Base-by-base conservation (phyloP, 2,113 vertebrate species). In the Thamnophis sirtalis region DNA sequence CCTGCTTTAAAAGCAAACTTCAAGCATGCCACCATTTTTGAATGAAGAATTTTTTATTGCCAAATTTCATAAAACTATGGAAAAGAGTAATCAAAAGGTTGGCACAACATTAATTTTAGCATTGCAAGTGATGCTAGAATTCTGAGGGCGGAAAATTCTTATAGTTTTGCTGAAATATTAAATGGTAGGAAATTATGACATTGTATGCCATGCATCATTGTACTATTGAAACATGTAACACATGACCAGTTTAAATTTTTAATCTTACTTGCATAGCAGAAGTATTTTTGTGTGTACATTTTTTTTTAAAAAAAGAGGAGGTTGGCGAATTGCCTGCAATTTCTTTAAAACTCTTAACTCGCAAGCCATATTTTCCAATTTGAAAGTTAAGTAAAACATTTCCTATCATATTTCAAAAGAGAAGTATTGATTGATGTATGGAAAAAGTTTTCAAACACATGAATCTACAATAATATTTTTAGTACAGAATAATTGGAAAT, bases 151-250 rank as follows among this genome's bases (percentile, higher is more conserved):
- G 33, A 96, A 96, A 97, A 89, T 93, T 91, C 95, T 96, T 97
- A 94, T 95, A 96, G 94, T 94, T 96, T 94, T 97, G 95, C 95
- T 96, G 95, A 96, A 94, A 94, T 97, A 98, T 97, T 97, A 98
- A 80, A 97, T 97, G 97, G 96, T 97, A 98, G 97, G 97, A 98
- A 98, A 98, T 98, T 96, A 98, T 97, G 97, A 91, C 98, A 98
- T 97, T 96, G 96, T 96, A 95, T 93, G 33, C 21, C 33, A 80
- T 96, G 95, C 96, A 97, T 95, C 96, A 96, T 97, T 98, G 97
- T 97, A 97, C 97, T 97, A 97, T 94, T 94, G 96, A 94, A 94
- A 95, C 94, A 95, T 94, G 96, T 95, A 96, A 94, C 93, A 86
- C 95, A 58, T 96, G 97, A 96, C 96, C 97, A 97, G 96, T 97